Base-by-base conservation (phyloP, 2,888 invertebrate genomes). In the Rhagium mordax region DNA sequence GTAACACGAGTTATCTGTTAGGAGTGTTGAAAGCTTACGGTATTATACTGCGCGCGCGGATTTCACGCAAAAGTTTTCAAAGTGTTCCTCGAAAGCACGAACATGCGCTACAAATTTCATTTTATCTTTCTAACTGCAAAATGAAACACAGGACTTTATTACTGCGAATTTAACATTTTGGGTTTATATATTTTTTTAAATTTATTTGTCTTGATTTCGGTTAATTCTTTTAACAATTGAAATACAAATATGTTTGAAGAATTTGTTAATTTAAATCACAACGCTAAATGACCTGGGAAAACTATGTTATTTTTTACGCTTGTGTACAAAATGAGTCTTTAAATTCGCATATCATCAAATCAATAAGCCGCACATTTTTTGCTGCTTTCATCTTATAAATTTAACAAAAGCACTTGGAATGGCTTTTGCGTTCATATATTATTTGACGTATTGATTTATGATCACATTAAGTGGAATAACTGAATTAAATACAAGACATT, bases 1-100 rank as follows among this genome's bases (percentile, higher is more conserved):
- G 65, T 65, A 53, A 65, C 65, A 65, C 65, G 65, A 53, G 65
- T 65, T 65, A 65, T 65, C 65, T 65, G 65, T 65, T 65, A 51
- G 65, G 65, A 53, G 65, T 55, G 65, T 65, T 65, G 65, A 65
- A 65, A 65, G 65, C 65, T 65, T 33, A 53, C 65, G 53, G 65
- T 6, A 60, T 68, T 51, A 76, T 75, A 75, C 77, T 76, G 79
- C 79, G 79, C 76, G 75, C 74, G 66, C 64, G 65, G 74, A 64
- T 75, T 74, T 74, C 74, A 72, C 62, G 71, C 68, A 65, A 79
- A 78, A 79, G 61, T 79, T 81, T 80, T 79, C 76, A 76, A 79
- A 79, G 73, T 74, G 78, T 75, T 73, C 71, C 68, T 57, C 66
- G 57, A 60, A 64, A 65, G 51, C 60, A 59, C 47, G 74, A 71